Evolutionary conservation across 2,888 invertebrate genomes (phyloP).

Genomic region (Pogonocherus hispidulus): DNA sequence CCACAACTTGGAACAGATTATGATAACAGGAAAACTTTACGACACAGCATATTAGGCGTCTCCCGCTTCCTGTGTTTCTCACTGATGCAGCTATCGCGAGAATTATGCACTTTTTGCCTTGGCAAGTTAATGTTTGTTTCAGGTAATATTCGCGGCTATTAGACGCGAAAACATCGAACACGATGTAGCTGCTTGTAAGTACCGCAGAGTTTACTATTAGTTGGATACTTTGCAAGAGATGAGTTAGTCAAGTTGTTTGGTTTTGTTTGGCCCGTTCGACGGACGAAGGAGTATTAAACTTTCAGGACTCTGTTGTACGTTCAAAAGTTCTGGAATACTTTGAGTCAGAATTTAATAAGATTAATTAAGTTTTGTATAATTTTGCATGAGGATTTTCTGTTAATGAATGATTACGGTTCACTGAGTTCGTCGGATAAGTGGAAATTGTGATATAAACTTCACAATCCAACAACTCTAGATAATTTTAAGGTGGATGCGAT

Average conservation of each 20-base stretch:
- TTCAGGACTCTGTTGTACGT: conserved; percentile 7
- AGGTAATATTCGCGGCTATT: conserved; percentile 18
- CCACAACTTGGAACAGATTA: neutral
- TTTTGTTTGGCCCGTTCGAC: conserved; percentile 34
- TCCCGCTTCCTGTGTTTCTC: neutral
- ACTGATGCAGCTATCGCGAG: neutral
- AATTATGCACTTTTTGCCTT: conserved; percentile 1
- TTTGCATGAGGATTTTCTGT: neutral
- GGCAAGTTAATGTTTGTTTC: conserved; percentile 13
- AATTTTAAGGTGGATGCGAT: no score
- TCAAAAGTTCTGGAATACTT: conserved; percentile 28
- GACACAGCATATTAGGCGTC: neutral
- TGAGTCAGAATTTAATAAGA: conserved; percentile 34
- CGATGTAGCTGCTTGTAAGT: conserved; percentile 1
- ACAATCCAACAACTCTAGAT: neutral
- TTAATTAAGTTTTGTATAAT: conserved; percentile 24
- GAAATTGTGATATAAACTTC: neutral
- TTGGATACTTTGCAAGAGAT: conserved; percentile 28
- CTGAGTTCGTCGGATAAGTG: neutral
- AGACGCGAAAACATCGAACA: conserved; percentile 13
- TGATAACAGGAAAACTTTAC: neutral
- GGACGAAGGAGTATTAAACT: conserved; percentile 33
- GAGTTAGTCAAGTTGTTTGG: conserved; percentile 31
- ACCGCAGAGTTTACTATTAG: conserved; percentile 18
- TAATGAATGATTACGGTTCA: neutral